Conservation (phyloP, 1,140 invertebrate species). For the Callitettix versicolor region DNA sequence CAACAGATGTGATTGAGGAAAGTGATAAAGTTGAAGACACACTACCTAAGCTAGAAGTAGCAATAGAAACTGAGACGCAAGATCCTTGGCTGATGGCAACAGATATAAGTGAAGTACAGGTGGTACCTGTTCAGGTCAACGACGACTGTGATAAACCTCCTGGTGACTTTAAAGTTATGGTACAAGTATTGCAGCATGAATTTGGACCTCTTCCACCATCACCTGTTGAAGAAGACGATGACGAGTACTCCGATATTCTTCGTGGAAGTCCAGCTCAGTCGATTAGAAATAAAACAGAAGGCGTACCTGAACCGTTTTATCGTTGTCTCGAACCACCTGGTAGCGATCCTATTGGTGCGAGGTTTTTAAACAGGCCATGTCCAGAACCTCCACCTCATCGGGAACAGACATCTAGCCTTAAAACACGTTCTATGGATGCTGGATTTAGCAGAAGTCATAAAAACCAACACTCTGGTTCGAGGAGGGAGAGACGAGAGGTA, state of each 20-base stretch:
- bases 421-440: constrained; percentile 69
- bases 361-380: constrained; percentile 19
- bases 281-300: constrained; percentile 33
- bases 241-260: constrained; percentile 58
- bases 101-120: constrained; percentile 22
- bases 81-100: constrained; percentile 23
- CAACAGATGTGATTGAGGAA: not conserved
- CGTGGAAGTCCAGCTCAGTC: constrained; percentile 33
- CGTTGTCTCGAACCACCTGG: constrained; percentile 25
- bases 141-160: constrained; percentile 22
- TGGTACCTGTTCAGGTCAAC: constrained; percentile 18
- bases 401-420: constrained; percentile 50
- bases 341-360: constrained; percentile 24
- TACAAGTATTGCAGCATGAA: constrained; percentile 38
- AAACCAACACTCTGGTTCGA: constrained; percentile 22
- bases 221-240: constrained; percentile 62
- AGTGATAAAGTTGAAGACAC: too few species aligned
- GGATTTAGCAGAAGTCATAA: constrained; percentile 34
- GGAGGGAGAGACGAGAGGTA: constrained; percentile 28
- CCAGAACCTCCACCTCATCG: constrained; percentile 65
- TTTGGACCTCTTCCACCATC: constrained; percentile 70
- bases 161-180: constrained; percentile 26
- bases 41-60: constrained; percentile 8
- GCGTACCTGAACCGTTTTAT: constrained; percentile 34
- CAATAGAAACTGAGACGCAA: constrained; percentile 11